A percentile compares a stretch with the other conserved stretches of the same genome.
Conservation (phyloP, 2,888 invertebrate genomes). For the Ochropleura leucogaster region DNA sequence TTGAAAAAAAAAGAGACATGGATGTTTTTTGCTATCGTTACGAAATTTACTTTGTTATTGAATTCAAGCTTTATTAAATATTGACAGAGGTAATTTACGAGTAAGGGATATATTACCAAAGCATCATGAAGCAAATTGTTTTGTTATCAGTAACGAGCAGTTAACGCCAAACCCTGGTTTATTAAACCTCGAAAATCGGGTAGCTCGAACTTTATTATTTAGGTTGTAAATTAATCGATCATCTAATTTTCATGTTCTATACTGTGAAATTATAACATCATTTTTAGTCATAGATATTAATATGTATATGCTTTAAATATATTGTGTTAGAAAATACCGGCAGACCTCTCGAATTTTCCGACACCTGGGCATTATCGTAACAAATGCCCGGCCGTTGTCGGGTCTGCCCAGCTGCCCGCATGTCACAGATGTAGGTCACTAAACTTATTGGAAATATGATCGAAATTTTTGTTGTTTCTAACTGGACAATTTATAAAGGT, state of each 20-base stretch:
- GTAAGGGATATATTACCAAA: neutral
- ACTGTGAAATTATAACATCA: neutral
- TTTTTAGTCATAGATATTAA: neutral
- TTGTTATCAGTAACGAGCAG: constrained; percentile 20
- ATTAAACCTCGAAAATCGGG: neutral
- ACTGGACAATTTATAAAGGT: constrained; percentile 37
- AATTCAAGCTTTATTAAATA: neutral
- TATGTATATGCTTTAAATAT: neutral
- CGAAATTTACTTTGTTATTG: neutral
- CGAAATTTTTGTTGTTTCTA: constrained; percentile 29
- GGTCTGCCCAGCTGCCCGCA: constrained; percentile 6
- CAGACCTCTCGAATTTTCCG: constrained; percentile 28
- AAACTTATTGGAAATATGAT: constrained; percentile 41
- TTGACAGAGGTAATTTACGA: neutral
- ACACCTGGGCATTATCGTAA: constrained; percentile 46
- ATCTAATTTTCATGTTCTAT: neutral
- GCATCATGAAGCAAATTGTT: neutral
- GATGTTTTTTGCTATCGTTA: neutral
- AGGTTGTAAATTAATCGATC: neutral
- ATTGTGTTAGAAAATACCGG: constrained; percentile 18
- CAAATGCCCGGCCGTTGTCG: constrained; percentile 37
- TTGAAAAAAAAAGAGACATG: neutral
- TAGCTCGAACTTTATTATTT: neutral
- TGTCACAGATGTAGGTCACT: constrained; percentile 55
- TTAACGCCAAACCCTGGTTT: neutral